Base-by-base conservation (phyloP, 2,797 vertebrate genomes). In the Morus bassanus region DNA sequence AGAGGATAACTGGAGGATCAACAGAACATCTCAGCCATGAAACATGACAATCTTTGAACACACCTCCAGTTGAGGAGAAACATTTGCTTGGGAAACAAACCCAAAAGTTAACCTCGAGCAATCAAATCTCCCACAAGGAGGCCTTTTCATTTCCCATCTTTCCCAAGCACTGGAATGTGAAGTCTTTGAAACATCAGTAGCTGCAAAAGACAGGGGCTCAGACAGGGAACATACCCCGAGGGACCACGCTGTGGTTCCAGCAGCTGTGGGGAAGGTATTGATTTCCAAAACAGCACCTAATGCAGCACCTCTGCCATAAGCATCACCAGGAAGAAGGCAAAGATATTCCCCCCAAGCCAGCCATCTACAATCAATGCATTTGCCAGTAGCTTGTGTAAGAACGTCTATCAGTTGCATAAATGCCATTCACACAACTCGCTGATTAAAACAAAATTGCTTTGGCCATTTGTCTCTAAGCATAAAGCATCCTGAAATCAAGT, bases 181-280 rank as follows among this genome's bases (percentile, higher is more conserved):
- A 96, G 73, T 59, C 85, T 89, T 86, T 92, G 85, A 97, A 96
- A 88, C 83, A 69, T 93, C 87, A 92, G 72, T 68, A 93, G 85
- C 73, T 74, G 60, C 61, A 63, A 77, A 97, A 94, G 63, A 39
- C 57, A 87, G 74, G 45, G 70, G 21, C 72, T 65, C 4, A 39
- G 43, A 56, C 91, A 84, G 67, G 93, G 53, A 82, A 69, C 67
- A 8, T 88, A 64, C 56, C 74, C 74, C 77, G 17, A 19, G 88
- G 70, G 88, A 91, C 9, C 9, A 6, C 60, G 25, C 7, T 76
- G 72, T 48, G 63, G 45, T 78, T 90, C 43, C 59, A 77, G 51
- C 35, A 56, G 46, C 70, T 88, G 69, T 85, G 85, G 74, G 35
- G 73, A 95, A 72, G 56, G 51, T 63, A 57, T 35, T 16, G 17